These are phyloP conservation scores for Brenthis hecate DNA, from an alignment of 2,888 invertebrate species.

Conservation along the genomic window DNA sequence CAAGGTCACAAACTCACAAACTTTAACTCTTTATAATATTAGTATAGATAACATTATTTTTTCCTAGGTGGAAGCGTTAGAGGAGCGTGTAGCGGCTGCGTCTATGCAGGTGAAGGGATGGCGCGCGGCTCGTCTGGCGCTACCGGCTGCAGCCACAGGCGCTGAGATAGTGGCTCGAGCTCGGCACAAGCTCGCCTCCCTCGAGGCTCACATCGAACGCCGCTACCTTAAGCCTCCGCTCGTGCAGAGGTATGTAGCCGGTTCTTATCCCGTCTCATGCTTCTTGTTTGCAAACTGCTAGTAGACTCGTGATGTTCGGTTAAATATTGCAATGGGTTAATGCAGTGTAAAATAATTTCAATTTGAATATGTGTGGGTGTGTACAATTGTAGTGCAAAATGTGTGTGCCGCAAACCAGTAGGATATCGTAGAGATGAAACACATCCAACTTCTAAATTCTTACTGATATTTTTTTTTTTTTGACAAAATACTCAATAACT, in stretches of 20 bases:
- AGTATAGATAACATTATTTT: neutral
- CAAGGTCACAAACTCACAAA: too few relatives aligned
- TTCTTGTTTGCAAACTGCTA: too few relatives aligned
- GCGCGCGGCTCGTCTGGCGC: conserved; percentile 80
- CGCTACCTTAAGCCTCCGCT: conserved; percentile 96
- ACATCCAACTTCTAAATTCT: too few relatives aligned
- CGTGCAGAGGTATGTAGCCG: conserved; percentile 76
- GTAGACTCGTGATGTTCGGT: too few relatives aligned
- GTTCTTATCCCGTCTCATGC: neutral
- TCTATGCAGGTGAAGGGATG: conserved; percentile 96
- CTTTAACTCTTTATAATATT: neutral
- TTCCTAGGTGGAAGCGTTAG: conserved; percentile 88
- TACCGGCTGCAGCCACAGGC: conserved; percentile 84
- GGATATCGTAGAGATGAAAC: too few relatives aligned
- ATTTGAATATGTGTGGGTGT: too few relatives aligned
- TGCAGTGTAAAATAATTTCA: too few relatives aligned
- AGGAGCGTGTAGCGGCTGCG: conserved; percentile 93
- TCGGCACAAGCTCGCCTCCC: conserved; percentile 87
- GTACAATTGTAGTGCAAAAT: too few relatives aligned
- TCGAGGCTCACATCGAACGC: conserved; percentile 96
- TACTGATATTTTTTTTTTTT: too few relatives aligned
- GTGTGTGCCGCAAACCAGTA: too few relatives aligned
- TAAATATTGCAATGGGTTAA: too few relatives aligned
- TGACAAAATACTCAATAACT: too few relatives aligned
- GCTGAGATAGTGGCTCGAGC: conserved; percentile 80